These are phyloP conservation scores for Enteromius fasciolatus DNA, from an alignment of 2,797 vertebrate genomes.

Conservation along the genomic window DNA sequence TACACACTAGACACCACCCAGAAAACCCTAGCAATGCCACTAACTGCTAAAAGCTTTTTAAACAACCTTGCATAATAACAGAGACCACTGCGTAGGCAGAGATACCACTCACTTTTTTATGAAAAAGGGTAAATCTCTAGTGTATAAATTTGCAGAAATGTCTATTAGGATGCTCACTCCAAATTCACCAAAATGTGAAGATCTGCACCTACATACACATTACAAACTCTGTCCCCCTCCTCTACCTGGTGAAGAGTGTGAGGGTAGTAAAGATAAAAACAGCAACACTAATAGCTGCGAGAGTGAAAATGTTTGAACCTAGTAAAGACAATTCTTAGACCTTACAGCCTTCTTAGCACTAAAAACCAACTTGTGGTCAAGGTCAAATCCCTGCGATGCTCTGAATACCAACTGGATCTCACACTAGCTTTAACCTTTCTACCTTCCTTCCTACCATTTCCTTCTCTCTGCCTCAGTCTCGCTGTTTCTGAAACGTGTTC, in stretches of 20 bases:
- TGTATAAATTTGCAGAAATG: background rate
- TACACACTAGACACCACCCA: background rate
- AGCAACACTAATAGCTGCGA: background rate
- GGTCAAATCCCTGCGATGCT: constrained; percentile 3
- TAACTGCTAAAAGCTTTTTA: background rate
- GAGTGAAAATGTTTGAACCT: constrained; percentile 1
- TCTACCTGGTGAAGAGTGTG: background rate
- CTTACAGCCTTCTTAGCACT: background rate
- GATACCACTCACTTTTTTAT: constrained; percentile 1
- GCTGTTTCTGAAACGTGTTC: constrained; percentile 22
- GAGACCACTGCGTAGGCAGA: background rate
- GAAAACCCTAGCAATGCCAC: background rate
- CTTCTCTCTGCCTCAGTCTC: background rate
- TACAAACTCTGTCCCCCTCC: background rate
- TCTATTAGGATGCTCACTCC: background rate
- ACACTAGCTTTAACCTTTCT: constrained; percentile 26
- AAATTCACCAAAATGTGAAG: constrained; percentile 28
- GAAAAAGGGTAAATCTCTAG: background rate
- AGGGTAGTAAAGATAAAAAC: constrained; percentile 17
- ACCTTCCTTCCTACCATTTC: background rate
- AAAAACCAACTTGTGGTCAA: constrained; percentile 26
- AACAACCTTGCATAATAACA: constrained; percentile 8
- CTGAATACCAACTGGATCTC: constrained; percentile 27
- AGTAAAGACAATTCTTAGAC: constrained; percentile 15
- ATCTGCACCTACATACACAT: background rate